Percentiles rank a stretch among this genome's conserved stretches.
These are phyloP conservation scores for Clytia hemisphaerica DNA, from an alignment of 30 jellyfish, hydroid and myxozoan genomes.

Conservation along the genomic window DNA sequence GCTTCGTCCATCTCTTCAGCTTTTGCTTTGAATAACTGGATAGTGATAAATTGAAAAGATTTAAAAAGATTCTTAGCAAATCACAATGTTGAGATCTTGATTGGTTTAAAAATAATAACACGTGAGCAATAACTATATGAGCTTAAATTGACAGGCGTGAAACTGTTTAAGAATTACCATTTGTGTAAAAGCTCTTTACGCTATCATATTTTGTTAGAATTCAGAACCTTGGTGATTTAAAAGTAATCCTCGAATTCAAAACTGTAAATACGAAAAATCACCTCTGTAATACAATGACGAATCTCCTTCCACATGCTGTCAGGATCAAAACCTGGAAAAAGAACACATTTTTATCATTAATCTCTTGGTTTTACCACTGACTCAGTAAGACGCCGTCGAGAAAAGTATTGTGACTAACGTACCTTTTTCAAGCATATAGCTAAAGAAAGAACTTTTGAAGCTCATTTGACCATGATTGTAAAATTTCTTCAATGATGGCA, in stretches of 20 bases:
- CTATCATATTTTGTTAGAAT: neutral
- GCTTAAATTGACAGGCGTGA: too few relatives aligned
- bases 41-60: neutral
- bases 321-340: conserved; percentile 48
- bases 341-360: neutral
- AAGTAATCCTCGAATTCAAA: too few relatives aligned
- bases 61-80: too few relatives aligned
- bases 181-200: neutral
- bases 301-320: conserved; percentile 50
- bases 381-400: neutral
- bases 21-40: conserved; percentile 46
- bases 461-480: conserved; percentile 56
- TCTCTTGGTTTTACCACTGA: neutral
- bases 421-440: conserved; percentile 57
- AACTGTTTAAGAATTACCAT: neutral
- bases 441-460: conserved; percentile 55
- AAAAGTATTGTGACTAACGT: neutral
- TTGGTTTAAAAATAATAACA: too few relatives aligned
- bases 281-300: conserved; percentile 67
- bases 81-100: too few relatives aligned
- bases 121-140: too few relatives aligned
- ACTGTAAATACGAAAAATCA: neutral
- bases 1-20: conserved; percentile 22
- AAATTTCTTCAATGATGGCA: conserved; percentile 78
- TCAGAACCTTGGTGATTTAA: neutral